phyloP scores from a whole-genome alignment of 2,113 vertebrate genomes.

The Urocolius indicus region DNA sequence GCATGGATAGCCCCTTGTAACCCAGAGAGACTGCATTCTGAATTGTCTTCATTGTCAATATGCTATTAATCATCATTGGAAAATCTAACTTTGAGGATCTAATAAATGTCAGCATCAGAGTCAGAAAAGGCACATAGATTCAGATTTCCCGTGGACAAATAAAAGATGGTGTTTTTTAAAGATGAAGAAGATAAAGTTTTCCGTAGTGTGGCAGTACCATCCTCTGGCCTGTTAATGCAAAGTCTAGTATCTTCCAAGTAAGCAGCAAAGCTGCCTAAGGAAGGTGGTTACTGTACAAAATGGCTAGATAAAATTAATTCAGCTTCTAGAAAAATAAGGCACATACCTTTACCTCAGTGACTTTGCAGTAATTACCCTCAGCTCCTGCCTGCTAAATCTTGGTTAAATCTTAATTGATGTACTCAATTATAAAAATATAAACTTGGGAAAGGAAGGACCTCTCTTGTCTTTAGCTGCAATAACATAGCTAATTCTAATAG shows the following conservation, averaged over 20 bases:
- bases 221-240: not conserved
- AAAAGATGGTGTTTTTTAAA: not conserved
- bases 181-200: not conserved
- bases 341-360: not conserved
- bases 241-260: not conserved
- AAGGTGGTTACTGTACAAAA: not conserved
- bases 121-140: not conserved
- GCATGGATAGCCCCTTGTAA: not conserved
- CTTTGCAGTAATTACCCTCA: constrained; percentile 43
- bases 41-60: not conserved
- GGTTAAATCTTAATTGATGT: constrained; percentile 58
- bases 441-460: not conserved
- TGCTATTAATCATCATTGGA: not conserved
- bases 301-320: not conserved
- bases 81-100: not conserved
- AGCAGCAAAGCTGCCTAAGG: not conserved
- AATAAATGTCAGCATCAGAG: not conserved
- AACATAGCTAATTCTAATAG: constrained; percentile 34
- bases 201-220: not conserved
- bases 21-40: not conserved
- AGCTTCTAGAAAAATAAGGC: constrained; percentile 8
- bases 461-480: constrained; percentile 39
- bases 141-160: not conserved
- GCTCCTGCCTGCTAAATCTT: constrained; percentile 37
- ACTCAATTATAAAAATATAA: constrained; percentile 48